Conservation (phyloP, 2,113 vertebrate species). For the Bufo bufo region DNA sequence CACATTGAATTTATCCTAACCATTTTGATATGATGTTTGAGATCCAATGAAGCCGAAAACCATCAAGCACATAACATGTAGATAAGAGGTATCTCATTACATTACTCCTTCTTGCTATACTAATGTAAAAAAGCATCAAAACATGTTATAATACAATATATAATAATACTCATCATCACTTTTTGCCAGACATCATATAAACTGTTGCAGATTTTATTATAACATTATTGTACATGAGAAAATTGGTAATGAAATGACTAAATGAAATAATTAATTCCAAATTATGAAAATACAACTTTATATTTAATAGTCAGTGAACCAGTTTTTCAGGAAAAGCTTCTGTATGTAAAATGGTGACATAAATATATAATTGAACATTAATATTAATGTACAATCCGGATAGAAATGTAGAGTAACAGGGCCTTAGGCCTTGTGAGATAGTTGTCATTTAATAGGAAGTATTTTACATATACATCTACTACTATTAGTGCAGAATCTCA, state of each 20-base stretch:
- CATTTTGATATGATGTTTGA: neutral
- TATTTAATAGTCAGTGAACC: slow-evolving; percentile 5
- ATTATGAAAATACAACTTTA: slow-evolving; percentile 18
- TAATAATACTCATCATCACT: too few species aligned
- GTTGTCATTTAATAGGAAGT: slow-evolving; percentile 50
- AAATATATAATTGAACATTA: slow-evolving; percentile 53
- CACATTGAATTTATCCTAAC: neutral
- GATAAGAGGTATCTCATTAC: neutral
- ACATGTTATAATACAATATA: too few species aligned
- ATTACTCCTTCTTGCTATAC: neutral
- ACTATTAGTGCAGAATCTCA: slow-evolving; percentile 37
- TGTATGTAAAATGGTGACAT: slow-evolving; percentile 40
- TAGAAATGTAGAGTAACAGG: slow-evolving; percentile 36
- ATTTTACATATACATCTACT: slow-evolving; percentile 49
- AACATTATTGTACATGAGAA: neutral
- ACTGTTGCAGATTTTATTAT: neutral
- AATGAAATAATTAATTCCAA: slow-evolving; percentile 6
- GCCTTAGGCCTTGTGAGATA: slow-evolving; percentile 51
- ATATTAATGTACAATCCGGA: slow-evolving; percentile 47
- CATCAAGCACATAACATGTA: neutral
- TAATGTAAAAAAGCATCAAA: neutral
- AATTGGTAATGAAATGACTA: neutral
- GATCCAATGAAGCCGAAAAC: neutral
- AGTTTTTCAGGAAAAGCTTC: neutral
- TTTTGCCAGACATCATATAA: neutral